Conservation (phyloP, 1,140 invertebrate genomes). For the Brachionus paranguensis region DNA sequence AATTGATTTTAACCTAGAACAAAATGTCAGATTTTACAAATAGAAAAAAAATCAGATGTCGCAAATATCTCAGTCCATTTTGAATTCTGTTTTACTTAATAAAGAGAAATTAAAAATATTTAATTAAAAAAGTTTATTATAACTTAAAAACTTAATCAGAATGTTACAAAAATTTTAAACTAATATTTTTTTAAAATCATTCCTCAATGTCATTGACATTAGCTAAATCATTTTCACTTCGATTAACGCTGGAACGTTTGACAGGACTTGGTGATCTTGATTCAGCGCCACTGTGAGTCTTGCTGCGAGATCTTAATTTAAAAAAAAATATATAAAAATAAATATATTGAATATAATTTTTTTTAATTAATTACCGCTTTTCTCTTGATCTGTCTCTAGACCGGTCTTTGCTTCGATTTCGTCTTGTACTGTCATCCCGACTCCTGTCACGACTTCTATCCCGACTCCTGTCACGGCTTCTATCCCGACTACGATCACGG, state of each 20-base stretch:
- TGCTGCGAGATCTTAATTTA: not conserved
- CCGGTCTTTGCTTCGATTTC: too few relatives aligned
- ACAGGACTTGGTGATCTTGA: not conserved
- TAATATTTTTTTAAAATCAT: not conserved
- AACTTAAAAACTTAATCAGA: not conserved
- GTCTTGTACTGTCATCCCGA: not conserved
- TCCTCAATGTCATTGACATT: not conserved
- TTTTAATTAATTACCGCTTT: not conserved
- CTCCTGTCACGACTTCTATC: not conserved
- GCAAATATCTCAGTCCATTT: too few relatives aligned
- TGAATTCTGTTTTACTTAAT: too few relatives aligned
- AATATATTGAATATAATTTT: not conserved
- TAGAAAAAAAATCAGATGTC: too few relatives aligned
- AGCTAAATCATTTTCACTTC: not conserved
- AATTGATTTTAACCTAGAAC: too few relatives aligned
- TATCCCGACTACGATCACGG: not conserved
- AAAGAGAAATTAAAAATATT: too few relatives aligned
- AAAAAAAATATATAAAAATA: too few relatives aligned
- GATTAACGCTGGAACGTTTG: not conserved
- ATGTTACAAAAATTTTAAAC: not conserved
- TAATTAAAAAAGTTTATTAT: not conserved
- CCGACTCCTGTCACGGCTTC: not conserved
- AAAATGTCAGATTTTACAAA: too few relatives aligned
- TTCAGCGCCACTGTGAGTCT: not conserved
- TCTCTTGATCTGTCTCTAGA: not conserved